Percentiles rank a stretch among this genome's conserved stretches.
Conservation (phyloP, 1,140 invertebrate species). For the Battus philenor region DNA sequence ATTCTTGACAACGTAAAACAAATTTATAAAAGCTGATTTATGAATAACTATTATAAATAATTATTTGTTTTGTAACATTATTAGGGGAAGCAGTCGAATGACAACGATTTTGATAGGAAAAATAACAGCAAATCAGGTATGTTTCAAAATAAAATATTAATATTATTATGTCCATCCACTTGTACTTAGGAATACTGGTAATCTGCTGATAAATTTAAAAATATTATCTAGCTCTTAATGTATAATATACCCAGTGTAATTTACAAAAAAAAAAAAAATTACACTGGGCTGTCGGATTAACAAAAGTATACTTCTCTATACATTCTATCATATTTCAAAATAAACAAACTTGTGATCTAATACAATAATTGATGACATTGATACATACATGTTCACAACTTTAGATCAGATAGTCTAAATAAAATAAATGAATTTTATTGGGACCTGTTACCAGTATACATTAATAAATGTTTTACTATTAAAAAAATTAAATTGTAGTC, state of each 20-base stretch:
- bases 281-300: too few relatives aligned
- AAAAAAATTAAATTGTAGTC: too few relatives aligned
- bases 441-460: too few relatives aligned
- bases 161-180: neutral
- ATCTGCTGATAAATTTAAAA: neutral
- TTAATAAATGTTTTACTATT: too few relatives aligned
- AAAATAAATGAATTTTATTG: too few relatives aligned
- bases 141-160: neutral
- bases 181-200: neutral
- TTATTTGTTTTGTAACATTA: neutral
- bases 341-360: too few relatives aligned
- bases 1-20: neutral
- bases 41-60: neutral
- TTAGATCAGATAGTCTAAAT: too few relatives aligned
- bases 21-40: too few relatives aligned
- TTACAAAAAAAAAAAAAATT: neutral
- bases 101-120: neutral
- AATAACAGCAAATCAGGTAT: neutral
- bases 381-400: too few relatives aligned
- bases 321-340: too few relatives aligned
- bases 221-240: neutral
- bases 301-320: too few relatives aligned
- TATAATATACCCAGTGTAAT: neutral
- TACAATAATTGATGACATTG: too few relatives aligned
- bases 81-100: conserved; percentile 4